These are phyloP conservation scores for Orius laevigatus DNA, from an alignment of 1,140 invertebrate genomes.

Conservation along the genomic window DNA sequence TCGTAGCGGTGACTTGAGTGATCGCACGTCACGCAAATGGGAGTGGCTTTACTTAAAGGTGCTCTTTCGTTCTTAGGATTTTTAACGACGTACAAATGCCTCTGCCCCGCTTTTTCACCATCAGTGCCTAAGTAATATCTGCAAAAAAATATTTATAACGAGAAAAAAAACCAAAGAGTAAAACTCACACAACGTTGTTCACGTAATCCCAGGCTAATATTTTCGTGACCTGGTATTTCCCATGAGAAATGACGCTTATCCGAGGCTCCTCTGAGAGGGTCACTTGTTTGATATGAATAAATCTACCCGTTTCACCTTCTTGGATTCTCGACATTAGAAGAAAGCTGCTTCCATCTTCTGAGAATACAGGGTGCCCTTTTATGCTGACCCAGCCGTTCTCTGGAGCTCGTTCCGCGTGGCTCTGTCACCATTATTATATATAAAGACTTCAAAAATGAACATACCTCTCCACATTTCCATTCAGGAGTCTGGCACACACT, in stretches of 20 bases:
- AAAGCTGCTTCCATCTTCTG: slow-evolving; percentile 66
- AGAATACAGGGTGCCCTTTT: slow-evolving; percentile 66
- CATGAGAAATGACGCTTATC: slow-evolving; percentile 72
- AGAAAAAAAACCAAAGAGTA: not conserved
- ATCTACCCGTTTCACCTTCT: slow-evolving; percentile 63
- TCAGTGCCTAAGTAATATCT: slow-evolving; percentile 63
- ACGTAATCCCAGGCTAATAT: slow-evolving; percentile 75
- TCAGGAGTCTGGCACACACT: slow-evolving; percentile 57
- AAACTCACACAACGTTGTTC: slow-evolving; percentile 58
- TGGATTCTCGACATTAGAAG: slow-evolving; percentile 64
- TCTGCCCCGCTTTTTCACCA: slow-evolving; percentile 62
- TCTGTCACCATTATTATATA: slow-evolving; percentile 29
- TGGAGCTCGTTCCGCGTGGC: slow-evolving; percentile 58
- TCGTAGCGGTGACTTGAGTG: slow-evolving; percentile 47
- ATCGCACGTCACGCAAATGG: slow-evolving; percentile 66
- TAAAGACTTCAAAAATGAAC: not conserved
- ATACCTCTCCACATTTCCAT: slow-evolving; percentile 70
- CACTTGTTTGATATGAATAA: slow-evolving; percentile 76
- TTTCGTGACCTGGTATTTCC: slow-evolving; percentile 64
- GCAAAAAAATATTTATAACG: slow-evolving; percentile 11
- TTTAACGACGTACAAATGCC: slow-evolving; percentile 65
- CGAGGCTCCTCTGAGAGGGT: slow-evolving; percentile 53
- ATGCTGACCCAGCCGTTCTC: slow-evolving; percentile 73
- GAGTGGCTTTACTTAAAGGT: slow-evolving; percentile 37
- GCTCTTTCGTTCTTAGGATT: slow-evolving; percentile 41